Evolutionary conservation across 2,888 invertebrate genomes (phyloP).

Genomic region (Leistus spinibarbis): DNA sequence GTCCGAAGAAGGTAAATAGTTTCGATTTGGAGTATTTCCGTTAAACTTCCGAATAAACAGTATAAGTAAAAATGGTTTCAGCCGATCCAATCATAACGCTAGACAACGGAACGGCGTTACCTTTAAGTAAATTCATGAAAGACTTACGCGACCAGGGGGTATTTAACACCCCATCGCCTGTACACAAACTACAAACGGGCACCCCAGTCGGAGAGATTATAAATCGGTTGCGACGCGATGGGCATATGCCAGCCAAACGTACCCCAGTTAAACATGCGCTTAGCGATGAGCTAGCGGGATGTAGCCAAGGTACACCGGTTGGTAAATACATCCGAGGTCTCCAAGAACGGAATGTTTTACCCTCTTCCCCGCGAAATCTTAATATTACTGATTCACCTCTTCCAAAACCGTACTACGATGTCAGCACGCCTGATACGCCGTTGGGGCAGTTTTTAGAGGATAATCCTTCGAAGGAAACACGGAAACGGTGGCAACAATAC

Average conservation of each 20-base stretch:
- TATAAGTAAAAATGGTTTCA: too few species aligned
- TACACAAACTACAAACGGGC: not conserved
- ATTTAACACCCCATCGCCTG: constrained; percentile 25
- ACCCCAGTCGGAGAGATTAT: constrained; percentile 14
- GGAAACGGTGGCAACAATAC: constrained; percentile 60
- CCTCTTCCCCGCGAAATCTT: constrained; percentile 46
- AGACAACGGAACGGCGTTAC: constrained; percentile 6
- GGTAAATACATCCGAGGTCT: constrained; percentile 29
- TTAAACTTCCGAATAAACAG: too few species aligned
- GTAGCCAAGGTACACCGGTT: constrained; percentile 40
- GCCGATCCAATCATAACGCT: not conserved
- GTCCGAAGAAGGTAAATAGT: not conserved
- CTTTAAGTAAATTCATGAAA: constrained; percentile 52
- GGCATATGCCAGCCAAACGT: constrained; percentile 24
- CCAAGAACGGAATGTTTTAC: constrained; percentile 40
- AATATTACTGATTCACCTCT: constrained; percentile 49
- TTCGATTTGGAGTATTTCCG: too few species aligned
- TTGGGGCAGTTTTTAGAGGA: constrained; percentile 59
- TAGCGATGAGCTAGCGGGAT: not conserved
- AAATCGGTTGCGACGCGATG: not conserved
- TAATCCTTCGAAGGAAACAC: constrained; percentile 59
- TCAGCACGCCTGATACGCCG: constrained; percentile 64
- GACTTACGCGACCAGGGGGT: constrained; percentile 45
- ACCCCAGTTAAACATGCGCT: not conserved
- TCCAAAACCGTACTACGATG: constrained; percentile 55